Conservation (phyloP, 2,113 vertebrate species). For the Colinus virginianus region DNA sequence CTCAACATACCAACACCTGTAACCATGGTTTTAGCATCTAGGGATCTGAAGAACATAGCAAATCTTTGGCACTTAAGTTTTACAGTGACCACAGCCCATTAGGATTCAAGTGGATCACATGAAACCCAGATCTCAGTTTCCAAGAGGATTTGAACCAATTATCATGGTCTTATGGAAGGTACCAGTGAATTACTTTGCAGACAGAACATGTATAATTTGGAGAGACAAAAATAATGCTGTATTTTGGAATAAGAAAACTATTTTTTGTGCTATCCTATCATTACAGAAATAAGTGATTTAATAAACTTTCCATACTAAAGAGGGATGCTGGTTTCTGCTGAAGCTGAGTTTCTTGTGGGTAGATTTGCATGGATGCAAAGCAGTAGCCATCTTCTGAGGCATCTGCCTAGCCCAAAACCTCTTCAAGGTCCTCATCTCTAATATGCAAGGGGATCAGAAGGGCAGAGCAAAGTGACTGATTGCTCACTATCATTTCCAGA, state of each 20-base stretch:
- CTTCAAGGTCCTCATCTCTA: rapidly evolving
- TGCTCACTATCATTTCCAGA: conserved; percentile 69
- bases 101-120: background rate
- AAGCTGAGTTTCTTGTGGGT: background rate
- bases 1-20: background rate
- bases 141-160: background rate
- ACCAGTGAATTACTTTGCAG: rapidly evolving
- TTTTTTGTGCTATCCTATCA: background rate
- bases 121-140: background rate
- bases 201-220: background rate
- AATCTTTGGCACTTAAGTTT: background rate
- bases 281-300: background rate
- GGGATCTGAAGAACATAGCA: background rate
- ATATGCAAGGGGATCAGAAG: background rate
- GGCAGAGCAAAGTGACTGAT: background rate
- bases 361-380: background rate
- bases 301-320: background rate
- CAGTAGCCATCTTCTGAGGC: background rate
- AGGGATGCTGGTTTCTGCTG: background rate
- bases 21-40: background rate
- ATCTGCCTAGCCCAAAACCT: background rate
- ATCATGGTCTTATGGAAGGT: background rate
- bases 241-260: background rate
- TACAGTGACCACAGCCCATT: background rate
- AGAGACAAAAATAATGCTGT: too few relatives aligned